phyloP scores from a whole-genome alignment of 2,888 invertebrate genomes.

The Proisotoma minuta region DNA sequence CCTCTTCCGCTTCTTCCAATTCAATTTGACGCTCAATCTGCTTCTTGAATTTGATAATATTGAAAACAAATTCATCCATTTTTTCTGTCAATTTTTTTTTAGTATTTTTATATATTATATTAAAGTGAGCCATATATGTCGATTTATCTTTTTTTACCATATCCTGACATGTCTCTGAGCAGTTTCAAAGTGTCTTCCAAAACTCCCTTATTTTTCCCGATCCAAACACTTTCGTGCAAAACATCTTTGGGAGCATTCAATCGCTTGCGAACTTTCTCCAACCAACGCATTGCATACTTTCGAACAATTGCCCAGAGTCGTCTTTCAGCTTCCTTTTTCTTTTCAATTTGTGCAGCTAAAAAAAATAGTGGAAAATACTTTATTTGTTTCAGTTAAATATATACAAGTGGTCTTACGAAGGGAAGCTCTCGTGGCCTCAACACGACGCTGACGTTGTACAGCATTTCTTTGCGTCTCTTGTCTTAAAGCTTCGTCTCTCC shows the following conservation, averaged over 20 bases:
- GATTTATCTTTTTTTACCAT: constrained; percentile 24
- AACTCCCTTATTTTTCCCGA: constrained; percentile 21
- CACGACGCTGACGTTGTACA: constrained; percentile 13
- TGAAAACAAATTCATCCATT: constrained; percentile 38
- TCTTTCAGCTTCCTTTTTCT: constrained; percentile 19
- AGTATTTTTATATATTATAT: too few species aligned
- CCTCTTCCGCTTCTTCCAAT: constrained; percentile 35
- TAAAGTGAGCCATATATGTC: not conserved
- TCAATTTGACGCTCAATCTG: constrained; percentile 31
- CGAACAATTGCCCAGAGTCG: constrained; percentile 26
- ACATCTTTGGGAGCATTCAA: constrained; percentile 31
- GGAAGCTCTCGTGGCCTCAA: constrained; percentile 11
- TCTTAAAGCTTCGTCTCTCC: constrained; percentile 19
- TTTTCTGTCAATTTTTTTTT: constrained; percentile 32
- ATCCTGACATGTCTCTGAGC: constrained; percentile 32
- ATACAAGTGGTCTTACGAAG: constrained; percentile 16
- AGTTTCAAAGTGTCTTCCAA: constrained; percentile 35
- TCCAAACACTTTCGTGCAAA: constrained; percentile 36
- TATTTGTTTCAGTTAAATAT: not conserved
- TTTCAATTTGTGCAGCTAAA: constrained; percentile 24
- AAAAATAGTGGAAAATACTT: not conserved
- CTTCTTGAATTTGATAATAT: constrained; percentile 33
- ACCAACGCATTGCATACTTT: constrained; percentile 33
- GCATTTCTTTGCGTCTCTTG: constrained; percentile 8
- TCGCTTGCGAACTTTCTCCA: constrained; percentile 26